phyloP scores from a whole-genome alignment of 2,888 invertebrate genomes.

The Cephus pygmeus region DNA sequence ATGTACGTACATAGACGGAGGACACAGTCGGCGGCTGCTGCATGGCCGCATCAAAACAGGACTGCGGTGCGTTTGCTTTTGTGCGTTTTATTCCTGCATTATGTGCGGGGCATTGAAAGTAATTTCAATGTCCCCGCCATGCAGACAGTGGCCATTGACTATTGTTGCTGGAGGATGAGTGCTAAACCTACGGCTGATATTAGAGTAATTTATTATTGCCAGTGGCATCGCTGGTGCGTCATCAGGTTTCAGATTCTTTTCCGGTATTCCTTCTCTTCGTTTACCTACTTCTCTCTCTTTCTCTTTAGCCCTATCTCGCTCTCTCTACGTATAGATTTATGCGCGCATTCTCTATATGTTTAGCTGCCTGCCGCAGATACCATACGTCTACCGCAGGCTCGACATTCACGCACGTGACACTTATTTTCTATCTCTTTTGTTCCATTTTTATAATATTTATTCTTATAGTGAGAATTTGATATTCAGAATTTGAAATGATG shows the following conservation, averaged over 20 bases:
- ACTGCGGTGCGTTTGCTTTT: slow-evolving; percentile 16
- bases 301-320: background rate
- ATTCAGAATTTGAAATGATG: background rate
- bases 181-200: slow-evolving; percentile 4
- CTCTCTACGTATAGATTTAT: background rate
- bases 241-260: background rate
- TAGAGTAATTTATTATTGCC: slow-evolving; percentile 10
- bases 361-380: background rate
- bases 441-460: background rate
- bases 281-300: background rate
- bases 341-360: background rate
- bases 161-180: slow-evolving; percentile 1
- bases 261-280: background rate
- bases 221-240: background rate
- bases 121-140: slow-evolving; percentile 22
- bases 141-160: slow-evolving; percentile 13
- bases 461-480: background rate
- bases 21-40: background rate
- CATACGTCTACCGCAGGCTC: background rate
- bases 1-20: background rate
- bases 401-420: background rate
- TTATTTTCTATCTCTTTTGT: background rate
- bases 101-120: slow-evolving; percentile 27
- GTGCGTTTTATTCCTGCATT: slow-evolving; percentile 23
- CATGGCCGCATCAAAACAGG: slow-evolving; percentile 5